Percentiles rank a stretch among this genome's conserved stretches.
Evolutionary conservation across 2,888 invertebrate genomes (phyloP).

Genomic region (Phorcus lineatus): DNA sequence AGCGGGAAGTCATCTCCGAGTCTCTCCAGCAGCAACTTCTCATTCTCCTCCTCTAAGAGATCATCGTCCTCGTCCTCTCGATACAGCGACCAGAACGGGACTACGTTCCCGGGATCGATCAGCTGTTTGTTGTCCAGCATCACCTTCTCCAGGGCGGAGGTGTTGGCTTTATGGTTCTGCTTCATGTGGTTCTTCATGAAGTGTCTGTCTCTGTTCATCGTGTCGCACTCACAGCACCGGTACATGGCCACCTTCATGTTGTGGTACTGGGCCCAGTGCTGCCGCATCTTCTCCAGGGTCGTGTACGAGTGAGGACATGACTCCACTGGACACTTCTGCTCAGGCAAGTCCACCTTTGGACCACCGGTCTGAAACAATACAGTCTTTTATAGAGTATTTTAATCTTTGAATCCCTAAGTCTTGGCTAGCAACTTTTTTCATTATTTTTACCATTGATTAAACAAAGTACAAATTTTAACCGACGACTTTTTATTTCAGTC

Average conservation of each 20-base stretch:
- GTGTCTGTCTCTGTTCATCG: no score
- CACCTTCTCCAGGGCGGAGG: neutral
- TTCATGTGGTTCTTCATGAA: neutral
- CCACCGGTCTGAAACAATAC: neutral
- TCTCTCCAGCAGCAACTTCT: neutral
- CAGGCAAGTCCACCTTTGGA: neutral
- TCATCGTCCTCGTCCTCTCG: neutral
- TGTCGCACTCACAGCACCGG: neutral
- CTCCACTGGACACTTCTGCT: neutral
- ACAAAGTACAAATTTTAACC: no score
- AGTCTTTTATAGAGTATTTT: no score
- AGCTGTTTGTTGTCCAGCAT: neutral
- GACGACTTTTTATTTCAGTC: no score
- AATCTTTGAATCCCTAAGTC: no score
- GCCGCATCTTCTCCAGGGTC: neutral
- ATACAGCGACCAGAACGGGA: slow-evolving; percentile 11
- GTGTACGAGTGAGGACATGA: neutral
- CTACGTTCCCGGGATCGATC: neutral
- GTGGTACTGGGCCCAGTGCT: neutral
- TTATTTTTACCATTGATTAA: no score
- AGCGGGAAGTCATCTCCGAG: neutral
- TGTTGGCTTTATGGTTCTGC: neutral
- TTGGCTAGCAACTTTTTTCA: no score
- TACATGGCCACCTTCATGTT: neutral
- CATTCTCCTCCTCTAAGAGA: neutral